These are phyloP conservation scores for Helicoverpa zea DNA, from an alignment of 1,140 invertebrate species.

Conservation along the genomic window DNA sequence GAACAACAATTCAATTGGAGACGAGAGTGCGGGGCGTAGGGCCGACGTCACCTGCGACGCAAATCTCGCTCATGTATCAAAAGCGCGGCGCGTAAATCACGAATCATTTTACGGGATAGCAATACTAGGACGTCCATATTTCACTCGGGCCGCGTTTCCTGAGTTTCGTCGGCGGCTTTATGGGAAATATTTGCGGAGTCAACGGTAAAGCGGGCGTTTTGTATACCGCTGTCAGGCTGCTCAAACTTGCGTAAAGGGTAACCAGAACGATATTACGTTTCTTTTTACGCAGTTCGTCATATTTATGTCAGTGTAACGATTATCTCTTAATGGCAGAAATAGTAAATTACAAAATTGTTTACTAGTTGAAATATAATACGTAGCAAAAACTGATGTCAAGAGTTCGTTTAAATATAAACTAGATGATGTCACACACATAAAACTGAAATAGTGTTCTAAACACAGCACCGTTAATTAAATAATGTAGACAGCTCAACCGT, in stretches of 20 bases:
- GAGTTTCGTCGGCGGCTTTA: constrained; percentile 56
- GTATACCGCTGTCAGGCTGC: constrained; percentile 39
- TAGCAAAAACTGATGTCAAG: constrained; percentile 8
- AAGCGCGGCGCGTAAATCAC: constrained; percentile 72
- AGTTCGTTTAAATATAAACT: constrained; percentile 16
- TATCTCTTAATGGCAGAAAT: background rate
- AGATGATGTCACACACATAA: constrained; percentile 14
- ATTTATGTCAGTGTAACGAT: background rate
- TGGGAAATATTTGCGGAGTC: constrained; percentile 69
- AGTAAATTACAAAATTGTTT: background rate
- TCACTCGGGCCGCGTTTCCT: constrained; percentile 67
- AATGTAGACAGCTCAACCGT: constrained; percentile 34
- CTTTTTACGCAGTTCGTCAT: constrained; percentile 8
- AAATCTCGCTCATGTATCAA: constrained; percentile 69
- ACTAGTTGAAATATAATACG: background rate
- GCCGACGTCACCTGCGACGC: constrained; percentile 66
- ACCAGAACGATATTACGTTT: constrained; percentile 19
- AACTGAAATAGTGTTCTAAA: constrained; percentile 24
- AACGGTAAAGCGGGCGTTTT: constrained; percentile 59
- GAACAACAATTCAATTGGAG: constrained; percentile 66
- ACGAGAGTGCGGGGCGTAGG: constrained; percentile 54
- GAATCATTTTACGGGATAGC: constrained; percentile 73
- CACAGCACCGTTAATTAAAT: constrained; percentile 33
- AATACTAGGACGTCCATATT: constrained; percentile 69
- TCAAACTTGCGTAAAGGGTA: constrained; percentile 29